phyloP scores from a whole-genome alignment of 2,113 vertebrate genomes.

The Pyxicephalus adspersus region DNA sequence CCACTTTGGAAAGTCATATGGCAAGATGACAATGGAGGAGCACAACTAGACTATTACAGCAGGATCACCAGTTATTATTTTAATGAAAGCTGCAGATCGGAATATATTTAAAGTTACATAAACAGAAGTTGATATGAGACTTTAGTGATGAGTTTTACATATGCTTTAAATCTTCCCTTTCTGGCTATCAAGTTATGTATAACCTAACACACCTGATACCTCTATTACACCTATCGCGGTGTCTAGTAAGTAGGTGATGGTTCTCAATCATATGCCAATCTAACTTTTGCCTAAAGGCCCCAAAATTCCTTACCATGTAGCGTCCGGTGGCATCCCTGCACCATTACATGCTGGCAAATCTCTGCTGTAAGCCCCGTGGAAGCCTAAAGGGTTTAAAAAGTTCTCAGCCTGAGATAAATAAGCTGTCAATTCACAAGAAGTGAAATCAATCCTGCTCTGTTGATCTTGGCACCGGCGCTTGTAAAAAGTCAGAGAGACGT shows the following conservation, averaged over 20 bases:
- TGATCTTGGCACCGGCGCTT: constrained; percentile 77
- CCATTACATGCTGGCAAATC: constrained; percentile 17
- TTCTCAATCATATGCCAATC: constrained; percentile 24
- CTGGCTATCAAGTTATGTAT: too few species aligned
- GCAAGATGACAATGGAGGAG: too few species aligned
- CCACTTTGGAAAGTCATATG: too few species aligned
- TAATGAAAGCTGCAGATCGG: too few species aligned
- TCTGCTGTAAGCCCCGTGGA: constrained; percentile 36
- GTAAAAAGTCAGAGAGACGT: constrained; percentile 74
- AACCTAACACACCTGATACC: too few species aligned
- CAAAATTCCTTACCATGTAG: neutral
- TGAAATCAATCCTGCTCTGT: constrained; percentile 83
- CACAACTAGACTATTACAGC: too few species aligned
- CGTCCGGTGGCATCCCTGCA: constrained; percentile 15
- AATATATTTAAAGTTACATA: too few species aligned
- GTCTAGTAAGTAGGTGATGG: neutral
- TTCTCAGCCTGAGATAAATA: constrained; percentile 81
- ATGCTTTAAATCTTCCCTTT: too few species aligned
- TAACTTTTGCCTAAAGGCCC: neutral
- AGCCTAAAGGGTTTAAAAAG: constrained; percentile 73
- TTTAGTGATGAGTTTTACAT: too few species aligned
- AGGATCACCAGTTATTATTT: too few species aligned
- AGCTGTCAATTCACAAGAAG: constrained; percentile 86
- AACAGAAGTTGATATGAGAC: too few species aligned
- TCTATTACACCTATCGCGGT: too few species aligned